Conservation (phyloP, 2,888 invertebrate species). For the Drosophila nr. fundita region DNA sequence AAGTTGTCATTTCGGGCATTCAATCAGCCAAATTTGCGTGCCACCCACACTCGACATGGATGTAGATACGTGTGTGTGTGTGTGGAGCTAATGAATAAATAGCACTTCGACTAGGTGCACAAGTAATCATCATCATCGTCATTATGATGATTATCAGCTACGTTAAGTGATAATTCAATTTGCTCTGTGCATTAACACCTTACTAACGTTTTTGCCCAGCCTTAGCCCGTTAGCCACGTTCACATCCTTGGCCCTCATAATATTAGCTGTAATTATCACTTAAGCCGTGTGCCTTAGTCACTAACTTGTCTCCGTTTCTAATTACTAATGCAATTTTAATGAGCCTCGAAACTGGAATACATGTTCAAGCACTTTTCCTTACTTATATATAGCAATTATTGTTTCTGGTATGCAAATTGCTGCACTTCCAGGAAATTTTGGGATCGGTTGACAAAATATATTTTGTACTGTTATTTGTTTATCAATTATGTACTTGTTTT, state of each 20-base stretch:
- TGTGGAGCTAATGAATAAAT: conserved; percentile 69
- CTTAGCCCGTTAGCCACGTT: conserved; percentile 26
- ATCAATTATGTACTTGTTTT: not conserved
- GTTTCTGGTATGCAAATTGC: conserved; percentile 60
- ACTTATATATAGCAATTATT: conserved; percentile 23
- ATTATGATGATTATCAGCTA: conserved; percentile 17
- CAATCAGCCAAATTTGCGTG: conserved; percentile 61
- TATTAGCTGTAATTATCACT: conserved; percentile 46
- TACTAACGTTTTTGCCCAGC: conserved; percentile 53
- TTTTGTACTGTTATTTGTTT: conserved; percentile 1
- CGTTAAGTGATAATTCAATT: conserved; percentile 75
- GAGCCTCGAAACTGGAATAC: conserved; percentile 35
- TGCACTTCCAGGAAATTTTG: conserved; percentile 22
- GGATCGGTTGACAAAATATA: not conserved
- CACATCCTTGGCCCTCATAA: conserved; percentile 26
- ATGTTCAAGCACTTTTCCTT: conserved; percentile 7
- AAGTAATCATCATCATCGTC: conserved; percentile 28
- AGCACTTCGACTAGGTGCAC: conserved; percentile 45
- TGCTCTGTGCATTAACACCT: conserved; percentile 75
- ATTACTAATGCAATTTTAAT: conserved; percentile 65
- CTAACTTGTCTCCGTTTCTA: conserved; percentile 18
- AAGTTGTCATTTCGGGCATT: conserved; percentile 46
- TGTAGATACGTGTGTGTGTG: conserved; percentile 3
- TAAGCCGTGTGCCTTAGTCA: conserved; percentile 8
- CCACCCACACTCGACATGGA: conserved; percentile 25